Base-by-base conservation (phyloP, 1,140 invertebrate genomes). In the Cherax quadricarinatus region DNA sequence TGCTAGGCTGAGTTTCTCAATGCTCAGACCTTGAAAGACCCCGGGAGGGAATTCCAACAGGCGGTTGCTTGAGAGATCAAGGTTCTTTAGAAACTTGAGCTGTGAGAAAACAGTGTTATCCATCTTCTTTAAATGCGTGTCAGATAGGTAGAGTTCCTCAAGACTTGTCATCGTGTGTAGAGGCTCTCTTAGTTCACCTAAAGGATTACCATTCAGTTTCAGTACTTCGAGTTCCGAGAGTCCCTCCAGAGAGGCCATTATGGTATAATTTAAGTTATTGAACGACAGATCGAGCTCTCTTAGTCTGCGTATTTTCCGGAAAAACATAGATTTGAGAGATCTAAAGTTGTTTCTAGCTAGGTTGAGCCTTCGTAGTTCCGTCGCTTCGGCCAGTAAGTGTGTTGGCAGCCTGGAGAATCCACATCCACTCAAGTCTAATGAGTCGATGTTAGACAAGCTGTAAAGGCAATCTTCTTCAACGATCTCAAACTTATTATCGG, bases 41-140 rank as follows among this genome's bases (percentile, higher is more conserved):
- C 98, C 98, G 2, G 96, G 96, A 6, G 97, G 97, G 78, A 98
- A 95, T 24, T 97, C 96, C 60, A 96, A 97, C 92, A 99, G 97
- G 73, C 95, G 95, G 94, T 98, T 98, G 91, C 96, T 95, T 73
- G 96, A 97, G 24, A 98, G 95, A 94, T 97, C 96, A 12, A 99
- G 95, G 73, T 97, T 96, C 78, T 96, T 96, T 82, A 99, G 95
- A 94, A 97, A 97, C 18, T 96, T 96, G 5, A 98, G 95, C 92
- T 97, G 97, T 75, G 96, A 96, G 0, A 98, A 95, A 0, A 98
- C 96, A 6, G 96, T 96, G 93, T 98, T 97, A 0, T 98, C 97
- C 86, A 98, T 96, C 14, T 96, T 96, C 48, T 96, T 95, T 62
- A 98, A 96, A 53, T 95, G 95, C 95, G 98, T 98, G 3, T 96